Evolutionary conservation across 2,113 vertebrate species (phyloP).

Genomic region (Platanista minor): DNA sequence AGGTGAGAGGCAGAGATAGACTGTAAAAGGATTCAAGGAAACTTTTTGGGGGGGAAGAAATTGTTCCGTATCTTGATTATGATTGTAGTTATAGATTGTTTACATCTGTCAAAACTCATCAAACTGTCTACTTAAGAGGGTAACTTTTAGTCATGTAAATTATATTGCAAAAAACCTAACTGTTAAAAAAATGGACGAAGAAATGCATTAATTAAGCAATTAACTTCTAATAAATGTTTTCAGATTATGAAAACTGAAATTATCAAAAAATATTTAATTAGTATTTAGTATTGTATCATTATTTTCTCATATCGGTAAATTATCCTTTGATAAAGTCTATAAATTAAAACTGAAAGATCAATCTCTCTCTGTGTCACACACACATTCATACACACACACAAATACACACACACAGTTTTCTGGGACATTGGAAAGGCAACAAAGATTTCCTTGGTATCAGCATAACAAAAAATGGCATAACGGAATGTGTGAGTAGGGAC

Average conservation of each 20-base stretch:
- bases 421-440: not conserved
- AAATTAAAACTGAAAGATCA: not conserved
- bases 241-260: not conserved
- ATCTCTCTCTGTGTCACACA: not conserved
- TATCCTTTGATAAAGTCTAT: not conserved
- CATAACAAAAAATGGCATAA: not conserved
- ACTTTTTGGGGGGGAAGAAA: not conserved
- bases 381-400: not conserved
- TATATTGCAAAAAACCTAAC: not conserved
- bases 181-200: not conserved
- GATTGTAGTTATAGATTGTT: not conserved
- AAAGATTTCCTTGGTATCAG: not conserved
- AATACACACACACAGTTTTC: not conserved
- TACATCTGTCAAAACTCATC: not conserved
- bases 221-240: not conserved
- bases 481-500: not conserved
- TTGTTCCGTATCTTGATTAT: not conserved
- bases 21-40: not conserved
- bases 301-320: not conserved
- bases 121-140: not conserved
- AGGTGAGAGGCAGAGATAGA: fast-evolving
- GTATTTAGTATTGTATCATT: not conserved
- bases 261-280: not conserved
- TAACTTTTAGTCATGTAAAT: not conserved
- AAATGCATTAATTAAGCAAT: not conserved